Evolutionary conservation across 2,888 invertebrate genomes (phyloP).

Genomic region (Catotricha subobsoleta): DNA sequence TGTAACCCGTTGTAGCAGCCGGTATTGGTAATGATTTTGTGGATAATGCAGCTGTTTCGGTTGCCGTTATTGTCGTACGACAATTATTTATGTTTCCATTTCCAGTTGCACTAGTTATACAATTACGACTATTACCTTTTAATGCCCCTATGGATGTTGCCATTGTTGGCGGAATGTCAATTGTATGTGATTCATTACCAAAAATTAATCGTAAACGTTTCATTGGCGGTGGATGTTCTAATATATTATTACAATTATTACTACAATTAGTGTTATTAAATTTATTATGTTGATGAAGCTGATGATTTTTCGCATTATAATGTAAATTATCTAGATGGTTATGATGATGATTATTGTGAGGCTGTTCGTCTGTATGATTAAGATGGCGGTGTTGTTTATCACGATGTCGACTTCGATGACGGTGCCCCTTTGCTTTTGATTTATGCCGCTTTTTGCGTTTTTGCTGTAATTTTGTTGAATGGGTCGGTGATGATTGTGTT

Average conservation of each 20-base stretch:
- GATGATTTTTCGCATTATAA: constrained; percentile 11
- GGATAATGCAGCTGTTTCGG: too few species aligned
- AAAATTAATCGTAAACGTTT: constrained; percentile 74
- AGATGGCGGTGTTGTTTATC: constrained; percentile 1
- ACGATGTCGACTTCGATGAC: constrained; percentile 6
- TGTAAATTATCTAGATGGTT: constrained; percentile 3
- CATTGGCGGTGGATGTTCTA: constrained; percentile 41
- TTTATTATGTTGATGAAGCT: constrained; percentile 4
- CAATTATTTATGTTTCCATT: too few species aligned
- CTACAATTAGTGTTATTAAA: constrained; percentile 2
- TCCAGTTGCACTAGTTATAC: too few species aligned
- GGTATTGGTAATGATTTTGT: too few species aligned
- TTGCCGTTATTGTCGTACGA: too few species aligned
- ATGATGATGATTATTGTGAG: constrained; percentile 11
- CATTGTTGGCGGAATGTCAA: constrained; percentile 57
- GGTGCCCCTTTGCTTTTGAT: constrained; percentile 28
- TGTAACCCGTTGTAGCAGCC: too few species aligned
- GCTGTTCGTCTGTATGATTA: background rate
- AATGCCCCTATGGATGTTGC: background rate
- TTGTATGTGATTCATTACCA: constrained; percentile 76
- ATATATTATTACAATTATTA: constrained; percentile 2
- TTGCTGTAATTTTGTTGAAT: constrained; percentile 11
- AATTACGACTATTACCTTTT: too few species aligned
- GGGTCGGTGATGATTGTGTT: constrained; percentile 10
- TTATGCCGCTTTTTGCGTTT: constrained; percentile 41